Base-by-base conservation (phyloP, 2,113 vertebrate genomes). In the Melanerpes formicivorus region DNA sequence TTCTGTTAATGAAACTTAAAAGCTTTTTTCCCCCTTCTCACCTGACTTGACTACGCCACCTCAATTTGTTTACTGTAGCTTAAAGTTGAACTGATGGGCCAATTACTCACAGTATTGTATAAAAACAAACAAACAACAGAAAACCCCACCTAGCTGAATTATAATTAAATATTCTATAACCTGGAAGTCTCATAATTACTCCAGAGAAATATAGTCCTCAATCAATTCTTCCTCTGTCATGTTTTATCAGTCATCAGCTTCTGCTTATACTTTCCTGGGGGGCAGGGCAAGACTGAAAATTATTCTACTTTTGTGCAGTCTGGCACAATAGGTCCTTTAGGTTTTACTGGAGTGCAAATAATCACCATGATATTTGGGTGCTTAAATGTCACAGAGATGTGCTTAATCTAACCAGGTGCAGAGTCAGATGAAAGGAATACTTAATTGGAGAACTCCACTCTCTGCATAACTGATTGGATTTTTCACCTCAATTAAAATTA, bases 401-500 rank as follows among this genome's bases (percentile, higher is more conserved):
- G n/a, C 80, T 84, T 89, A 84, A 66, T 82, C 32, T 76, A 85
- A 84, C 30, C 29, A 80, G 58, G 63, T 69, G 44, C 75, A 87
- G 15, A 87, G 84, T 70, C 40, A 87, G 60, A 93, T 66, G 79
- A 92, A 87, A 92, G 40, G 40, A 78, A 62, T 66, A 50, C 21
- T 93, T 88, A 90, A 92, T 11, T 90, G 84, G 29, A 88, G 66
- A 84, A 76, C 34, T 90, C 42, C 18, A 91, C 37, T 18, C 27
- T 85, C 65, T 44, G 44, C 95, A 81, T 46, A 92, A 80, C 34
- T 84, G 78, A 87, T 90, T 72, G 32, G 63, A 88, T 90, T 92
- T 88, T 92, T 90, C 74, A 76, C 55, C 78, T 84, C 74, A 87
- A 82, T 90, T 90, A 91, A 90, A 90, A 86, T 77, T 87, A 73